Evolutionary conservation across 1,140 invertebrate genomes (phyloP), one percentile per base, ranked within the genome.

Genomic region (Trachymyrmex septentrionalis): DNA sequence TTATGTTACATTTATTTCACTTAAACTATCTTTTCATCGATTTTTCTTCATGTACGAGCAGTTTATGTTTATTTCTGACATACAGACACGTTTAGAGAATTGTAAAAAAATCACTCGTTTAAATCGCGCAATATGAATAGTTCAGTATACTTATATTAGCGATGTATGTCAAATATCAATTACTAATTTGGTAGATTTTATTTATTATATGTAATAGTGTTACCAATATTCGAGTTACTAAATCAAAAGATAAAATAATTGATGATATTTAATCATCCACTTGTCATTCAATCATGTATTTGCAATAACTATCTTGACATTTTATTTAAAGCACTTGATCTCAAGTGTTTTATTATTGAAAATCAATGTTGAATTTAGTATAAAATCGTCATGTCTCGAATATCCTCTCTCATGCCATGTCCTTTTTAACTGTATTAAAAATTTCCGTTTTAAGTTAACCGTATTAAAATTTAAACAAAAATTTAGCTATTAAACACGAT

Each of bases 291-390:
- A 73, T 84, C 27, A 50, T 61, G 66, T 57, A 44, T 75, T 50
- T 24, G 38, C 38, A 34, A 61, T 63, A 82, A 48, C 48, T 71
- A 19, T 71, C 19, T 48, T 34, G 24, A 61, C 24, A 61, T 73
- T 73, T 84, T 84, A 84, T 84, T 84, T 75, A 61, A 84, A 84
- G 24, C 44, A 12, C 3, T 53, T 71, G n/a, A 48, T 53, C 14
- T 61, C 12, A 6, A 73, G 19, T 14, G 12, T 73, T 73, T 44
- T 55, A 21, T 82, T 59, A 61, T 73, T 44, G 55, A 21, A 19
- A 59, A 59, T 48, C 38, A 73, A 73, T 57, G 12, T 53, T 48
- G 55, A n/a, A 73, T 57, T 6, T 30, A 78, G 16, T 78, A 64
- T 14, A 64, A 44, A 27, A 9, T 48, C 44, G 19, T 30, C 44